These are phyloP conservation scores for Clamator glandarius DNA, from an alignment of 2,797 vertebrate genomes.

Conservation along the genomic window DNA sequence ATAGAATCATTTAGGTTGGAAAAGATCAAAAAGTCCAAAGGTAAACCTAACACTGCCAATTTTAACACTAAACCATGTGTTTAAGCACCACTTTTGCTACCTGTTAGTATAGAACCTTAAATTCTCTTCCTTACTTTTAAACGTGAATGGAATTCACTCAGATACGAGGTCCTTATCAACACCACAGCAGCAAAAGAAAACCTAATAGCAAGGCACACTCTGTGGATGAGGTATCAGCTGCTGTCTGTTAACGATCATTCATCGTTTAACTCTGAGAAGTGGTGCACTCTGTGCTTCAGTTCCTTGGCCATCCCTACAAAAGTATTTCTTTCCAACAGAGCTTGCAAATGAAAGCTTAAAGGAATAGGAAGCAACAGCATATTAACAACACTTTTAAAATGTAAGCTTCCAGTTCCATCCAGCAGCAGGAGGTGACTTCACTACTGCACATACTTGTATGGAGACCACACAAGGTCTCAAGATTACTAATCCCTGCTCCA, in stretches of 20 bases:
- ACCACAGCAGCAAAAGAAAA: background rate
- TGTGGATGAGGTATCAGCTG: background rate
- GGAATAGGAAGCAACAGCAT: background rate
- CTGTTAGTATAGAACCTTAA: no score
- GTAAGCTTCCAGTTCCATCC: background rate
- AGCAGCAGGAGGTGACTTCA: background rate
- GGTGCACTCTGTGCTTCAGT: background rate
- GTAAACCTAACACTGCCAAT: no score
- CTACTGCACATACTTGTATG: fast-evolving
- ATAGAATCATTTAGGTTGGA: no score
- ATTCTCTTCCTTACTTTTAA: no score
- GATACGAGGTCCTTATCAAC: no score
- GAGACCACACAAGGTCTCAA: background rate
- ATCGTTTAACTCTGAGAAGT: background rate
- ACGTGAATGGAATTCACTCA: no score
- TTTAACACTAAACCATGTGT: no score
- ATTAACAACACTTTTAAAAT: background rate
- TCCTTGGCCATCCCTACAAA: background rate
- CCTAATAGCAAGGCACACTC: background rate
- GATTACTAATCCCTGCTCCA: background rate
- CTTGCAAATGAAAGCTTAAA: background rate
- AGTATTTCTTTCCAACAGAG: background rate
- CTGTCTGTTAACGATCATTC: background rate
- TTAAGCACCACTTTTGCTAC: no score
- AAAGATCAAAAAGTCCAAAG: no score